Conservation (phyloP, 2,113 vertebrate species). For the Hippocampus abdominalis region DNA sequence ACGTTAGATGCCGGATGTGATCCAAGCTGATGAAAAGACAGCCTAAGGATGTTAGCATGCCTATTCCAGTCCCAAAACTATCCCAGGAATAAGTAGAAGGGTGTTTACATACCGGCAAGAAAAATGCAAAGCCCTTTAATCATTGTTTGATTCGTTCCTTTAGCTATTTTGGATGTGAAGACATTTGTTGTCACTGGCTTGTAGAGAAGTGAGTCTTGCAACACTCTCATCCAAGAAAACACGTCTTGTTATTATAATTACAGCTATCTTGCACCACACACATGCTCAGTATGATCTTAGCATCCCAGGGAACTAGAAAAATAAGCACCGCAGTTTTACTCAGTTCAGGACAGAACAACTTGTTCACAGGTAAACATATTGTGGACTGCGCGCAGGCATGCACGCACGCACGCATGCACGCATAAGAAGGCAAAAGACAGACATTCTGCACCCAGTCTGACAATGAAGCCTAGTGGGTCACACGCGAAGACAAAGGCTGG, state of each 20-base stretch:
- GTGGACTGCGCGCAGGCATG: background rate
- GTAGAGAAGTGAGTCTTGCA: constrained; percentile 32
- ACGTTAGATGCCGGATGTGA: constrained; percentile 14
- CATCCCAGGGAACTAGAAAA: constrained; percentile 29
- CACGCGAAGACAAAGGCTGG: constrained; percentile 38
- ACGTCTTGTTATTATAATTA: constrained; percentile 60
- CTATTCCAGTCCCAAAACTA: background rate
- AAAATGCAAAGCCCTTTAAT: constrained; percentile 3
- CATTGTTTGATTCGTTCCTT: background rate
- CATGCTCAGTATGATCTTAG: constrained; percentile 11
- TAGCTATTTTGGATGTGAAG: background rate
- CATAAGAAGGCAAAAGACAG: constrained; percentile 1
- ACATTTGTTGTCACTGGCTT: constrained; percentile 28
- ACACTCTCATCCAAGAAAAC: constrained; percentile 50
- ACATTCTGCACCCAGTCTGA: constrained; percentile 9
- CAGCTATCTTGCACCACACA: constrained; percentile 24
- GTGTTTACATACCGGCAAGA: background rate
- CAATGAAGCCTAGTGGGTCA: constrained; percentile 33
- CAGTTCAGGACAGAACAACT: constrained; percentile 11
- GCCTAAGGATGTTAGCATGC: background rate
- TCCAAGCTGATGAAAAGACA: constrained; percentile 2
- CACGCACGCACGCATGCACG: background rate
- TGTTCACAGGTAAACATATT: constrained; percentile 22
- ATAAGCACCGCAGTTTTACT: constrained; percentile 14
- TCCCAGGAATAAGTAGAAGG: background rate